These are phyloP conservation scores for Phalera bucephala DNA, from an alignment of 2,888 invertebrate genomes.

Conservation along the genomic window DNA sequence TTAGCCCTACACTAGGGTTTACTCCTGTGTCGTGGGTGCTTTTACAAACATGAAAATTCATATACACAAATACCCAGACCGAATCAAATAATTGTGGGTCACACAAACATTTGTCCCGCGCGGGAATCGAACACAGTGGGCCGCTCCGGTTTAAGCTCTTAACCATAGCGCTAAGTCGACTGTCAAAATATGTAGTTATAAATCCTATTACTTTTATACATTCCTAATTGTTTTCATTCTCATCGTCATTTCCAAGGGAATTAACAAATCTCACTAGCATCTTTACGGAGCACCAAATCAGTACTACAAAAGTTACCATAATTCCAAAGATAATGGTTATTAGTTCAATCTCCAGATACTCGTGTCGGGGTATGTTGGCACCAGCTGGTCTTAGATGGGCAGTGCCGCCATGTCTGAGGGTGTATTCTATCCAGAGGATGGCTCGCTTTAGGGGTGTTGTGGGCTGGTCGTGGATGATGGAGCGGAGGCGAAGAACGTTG, in stretches of 20 bases:
- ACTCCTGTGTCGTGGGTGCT: too few species aligned
- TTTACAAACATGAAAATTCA: too few species aligned
- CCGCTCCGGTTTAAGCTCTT: too few species aligned
- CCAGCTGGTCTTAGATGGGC: conserved; percentile 2
- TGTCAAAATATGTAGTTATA: too few species aligned
- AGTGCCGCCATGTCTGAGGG: conserved; percentile 4
- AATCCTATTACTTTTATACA: too few species aligned
- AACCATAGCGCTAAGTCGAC: too few species aligned
- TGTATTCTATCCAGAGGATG: conserved; percentile 10
- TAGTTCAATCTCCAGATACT: conserved; percentile 9
- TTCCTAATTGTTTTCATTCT: too few species aligned
- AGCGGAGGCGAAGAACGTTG: conserved; percentile 2
- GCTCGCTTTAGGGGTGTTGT: neutral
- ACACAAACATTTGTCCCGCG: too few species aligned
- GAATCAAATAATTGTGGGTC: too few species aligned
- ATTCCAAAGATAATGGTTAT: neutral
- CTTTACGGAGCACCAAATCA: neutral
- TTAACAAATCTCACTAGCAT: neutral
- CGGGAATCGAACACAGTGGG: too few species aligned
- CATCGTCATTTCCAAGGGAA: neutral
- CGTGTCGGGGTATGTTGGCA: conserved; percentile 1
- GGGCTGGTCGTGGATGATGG: neutral
- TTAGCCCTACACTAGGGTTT: too few species aligned
- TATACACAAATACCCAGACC: too few species aligned
- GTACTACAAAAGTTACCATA: neutral